Base-by-base conservation (phyloP, 1,140 invertebrate genomes). In the Aphis craccivora region DNA sequence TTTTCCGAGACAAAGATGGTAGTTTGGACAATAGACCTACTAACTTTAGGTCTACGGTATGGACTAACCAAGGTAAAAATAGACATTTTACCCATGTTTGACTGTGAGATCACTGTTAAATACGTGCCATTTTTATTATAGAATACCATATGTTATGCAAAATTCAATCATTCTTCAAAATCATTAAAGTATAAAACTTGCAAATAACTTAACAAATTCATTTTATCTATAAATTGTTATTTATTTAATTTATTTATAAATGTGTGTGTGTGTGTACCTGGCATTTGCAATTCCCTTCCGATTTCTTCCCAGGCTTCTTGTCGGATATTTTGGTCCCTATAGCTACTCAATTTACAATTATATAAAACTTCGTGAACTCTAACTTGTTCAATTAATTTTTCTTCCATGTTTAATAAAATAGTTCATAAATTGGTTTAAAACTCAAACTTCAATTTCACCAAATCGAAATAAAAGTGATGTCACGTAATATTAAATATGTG, bases 141-240 rank as follows among this genome's bases (percentile, higher is more conserved):
- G 35, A 83, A 37, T 83, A 14, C 23, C 76, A 83, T 83, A 83
- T 40, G 35, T 83, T 83, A 83, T 40, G 76, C 76, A 37, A 37
- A 83, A 83, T 83, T 83, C 35, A 83, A 37, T 83, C 76, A 83
- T 83, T 83, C 76, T 37, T 83, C 35, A 83, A 37, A 83, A 83
- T 83, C 76, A 83, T 83, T 83, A 40, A 83, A 83, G 76, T 83
- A 83, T 83, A 83, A 83, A 83, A 83, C 76, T 40, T 37, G 76
- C 67, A 83, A 83, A 83, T 37, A 83, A 83, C 76, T 83, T 83
- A 37, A 83, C 76, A 83, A 83, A 83, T 40, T 18, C 35, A 83
- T 35, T 81, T 81, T 81, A 81, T 81, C n/a, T 35, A 35, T 81
- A 81, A 81, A 81, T 81, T 55, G 45, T 45, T 45, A 45, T 45